Evolutionary conservation across 2,797 vertebrate genomes (phyloP).

Genomic region (Pangasius macronema): DNA sequence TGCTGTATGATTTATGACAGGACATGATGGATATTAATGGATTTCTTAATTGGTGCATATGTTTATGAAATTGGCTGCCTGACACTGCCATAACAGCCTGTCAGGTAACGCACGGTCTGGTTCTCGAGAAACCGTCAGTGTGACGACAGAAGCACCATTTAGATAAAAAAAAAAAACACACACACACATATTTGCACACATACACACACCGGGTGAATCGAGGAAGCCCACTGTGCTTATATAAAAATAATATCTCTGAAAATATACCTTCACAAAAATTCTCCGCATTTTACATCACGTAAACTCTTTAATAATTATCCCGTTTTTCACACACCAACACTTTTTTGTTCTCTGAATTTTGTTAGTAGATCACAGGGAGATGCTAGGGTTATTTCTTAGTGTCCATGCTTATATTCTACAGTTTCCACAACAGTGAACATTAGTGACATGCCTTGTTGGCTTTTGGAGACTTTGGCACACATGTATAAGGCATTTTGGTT

Average conservation of each 20-base stretch:
- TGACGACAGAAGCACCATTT: slow-evolving; percentile 33
- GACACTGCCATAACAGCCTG: slow-evolving; percentile 63
- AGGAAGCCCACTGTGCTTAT: slow-evolving; percentile 7
- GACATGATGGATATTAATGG: slow-evolving; percentile 81
- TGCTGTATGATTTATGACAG: slow-evolving; percentile 77
- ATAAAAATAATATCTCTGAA: slow-evolving; percentile 50
- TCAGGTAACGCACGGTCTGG: slow-evolving; percentile 62
- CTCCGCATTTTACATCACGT: too few relatives aligned
- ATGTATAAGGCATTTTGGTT: neutral
- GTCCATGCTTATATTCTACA: neutral
- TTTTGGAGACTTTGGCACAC: neutral
- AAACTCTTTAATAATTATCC: too few relatives aligned
- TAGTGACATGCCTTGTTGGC: neutral
- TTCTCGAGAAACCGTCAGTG: slow-evolving; percentile 48
- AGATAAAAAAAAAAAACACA: slow-evolving; percentile 1
- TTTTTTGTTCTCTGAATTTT: neutral
- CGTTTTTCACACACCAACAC: too few relatives aligned
- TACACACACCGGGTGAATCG: neutral
- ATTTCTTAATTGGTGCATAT: slow-evolving; percentile 78
- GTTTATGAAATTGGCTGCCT: slow-evolving; percentile 74
- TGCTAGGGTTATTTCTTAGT: too few relatives aligned
- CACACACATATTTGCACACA: neutral
- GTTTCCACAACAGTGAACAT: neutral
- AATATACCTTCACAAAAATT: too few relatives aligned
- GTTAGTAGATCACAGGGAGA: neutral